Evolutionary conservation across 2,113 vertebrate genomes (phyloP).

Genomic region (Montifringilla adamsi): DNA sequence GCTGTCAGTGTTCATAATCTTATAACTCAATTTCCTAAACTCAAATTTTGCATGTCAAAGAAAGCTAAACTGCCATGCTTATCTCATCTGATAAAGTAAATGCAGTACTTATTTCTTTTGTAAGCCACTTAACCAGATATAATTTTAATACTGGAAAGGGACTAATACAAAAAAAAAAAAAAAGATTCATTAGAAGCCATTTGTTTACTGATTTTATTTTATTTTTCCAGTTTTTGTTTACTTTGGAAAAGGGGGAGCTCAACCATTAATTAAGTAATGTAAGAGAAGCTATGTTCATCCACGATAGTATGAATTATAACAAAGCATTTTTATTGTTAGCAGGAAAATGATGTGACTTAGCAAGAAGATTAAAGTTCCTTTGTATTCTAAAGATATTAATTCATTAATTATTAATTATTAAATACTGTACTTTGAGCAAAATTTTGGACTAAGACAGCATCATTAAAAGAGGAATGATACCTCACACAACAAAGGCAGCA

Average conservation of each 20-base stretch:
- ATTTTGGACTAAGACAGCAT: background rate
- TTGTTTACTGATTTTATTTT: slow-evolving; percentile 32
- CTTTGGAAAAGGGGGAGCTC: slow-evolving; percentile 20
- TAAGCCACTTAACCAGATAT: slow-evolving; percentile 38
- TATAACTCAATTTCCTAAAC: background rate
- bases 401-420: slow-evolving; percentile 52
- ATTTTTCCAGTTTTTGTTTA: slow-evolving; percentile 44
- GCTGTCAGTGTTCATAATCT: background rate
- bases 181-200: slow-evolving; percentile 32
- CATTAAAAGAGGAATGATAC: background rate
- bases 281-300: slow-evolving; percentile 12
- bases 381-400: slow-evolving; percentile 55
- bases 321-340: slow-evolving; percentile 43
- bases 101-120: background rate
- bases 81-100: slow-evolving; percentile 20
- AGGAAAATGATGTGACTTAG: slow-evolving; percentile 56
- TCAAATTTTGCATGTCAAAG: background rate
- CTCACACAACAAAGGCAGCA: background rate
- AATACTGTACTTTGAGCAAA: slow-evolving; percentile 45
- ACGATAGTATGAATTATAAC: background rate
- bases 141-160: slow-evolving; percentile 30
- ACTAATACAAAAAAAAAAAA: slow-evolving; percentile 35
- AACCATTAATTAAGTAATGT: slow-evolving; percentile 60
- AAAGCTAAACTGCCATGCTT: background rate
- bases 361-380: slow-evolving; percentile 50